phyloP scores from a whole-genome alignment of 2,888 invertebrate species.

The Drosophila kuntzei region DNA sequence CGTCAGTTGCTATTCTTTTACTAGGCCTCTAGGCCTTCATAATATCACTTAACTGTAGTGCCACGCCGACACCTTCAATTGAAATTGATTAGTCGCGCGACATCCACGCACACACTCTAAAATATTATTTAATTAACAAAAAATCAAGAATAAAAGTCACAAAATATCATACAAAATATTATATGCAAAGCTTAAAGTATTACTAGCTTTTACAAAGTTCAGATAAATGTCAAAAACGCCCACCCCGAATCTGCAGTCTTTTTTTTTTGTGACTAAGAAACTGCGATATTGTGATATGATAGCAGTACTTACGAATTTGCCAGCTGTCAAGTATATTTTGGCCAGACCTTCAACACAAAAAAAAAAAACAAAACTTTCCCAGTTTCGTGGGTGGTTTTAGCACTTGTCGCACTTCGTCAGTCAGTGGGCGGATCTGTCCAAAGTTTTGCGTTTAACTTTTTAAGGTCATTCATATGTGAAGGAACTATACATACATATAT shows the following conservation, averaged over 20 bases:
- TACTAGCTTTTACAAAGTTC: conserved; percentile 21
- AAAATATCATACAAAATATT: conserved; percentile 23
- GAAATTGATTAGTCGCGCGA: conserved; percentile 68
- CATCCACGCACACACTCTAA: conserved; percentile 38
- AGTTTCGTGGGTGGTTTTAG: conserved; percentile 56
- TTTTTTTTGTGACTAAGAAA: background rate
- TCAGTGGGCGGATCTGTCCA: conserved; percentile 29
- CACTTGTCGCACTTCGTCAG: conserved; percentile 49
- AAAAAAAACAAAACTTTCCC: conserved; percentile 50
- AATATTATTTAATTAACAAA: conserved; percentile 47
- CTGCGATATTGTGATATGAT: conserved; percentile 1
- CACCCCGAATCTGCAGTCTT: conserved; percentile 12
- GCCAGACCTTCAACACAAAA: conserved; percentile 47
- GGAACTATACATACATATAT: conserved; percentile 35
- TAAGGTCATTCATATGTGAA: conserved; percentile 53
- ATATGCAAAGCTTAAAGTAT: conserved; percentile 25
- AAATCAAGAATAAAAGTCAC: background rate
- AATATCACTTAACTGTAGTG: conserved; percentile 32
- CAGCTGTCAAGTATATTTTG: conserved; percentile 32
- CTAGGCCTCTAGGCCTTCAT: conserved; percentile 54
- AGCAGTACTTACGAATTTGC: conserved; percentile 29
- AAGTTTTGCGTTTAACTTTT: conserved; percentile 34
- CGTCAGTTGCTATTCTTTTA: conserved; percentile 51
- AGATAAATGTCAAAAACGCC: conserved; percentile 18
- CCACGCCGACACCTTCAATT: conserved; percentile 73